A percentile compares a stretch with the other conserved stretches of the same genome.
phyloP scores from a whole-genome alignment of 92 coral and sea anemone species.

The Umimayanthus chanpuru region DNA sequence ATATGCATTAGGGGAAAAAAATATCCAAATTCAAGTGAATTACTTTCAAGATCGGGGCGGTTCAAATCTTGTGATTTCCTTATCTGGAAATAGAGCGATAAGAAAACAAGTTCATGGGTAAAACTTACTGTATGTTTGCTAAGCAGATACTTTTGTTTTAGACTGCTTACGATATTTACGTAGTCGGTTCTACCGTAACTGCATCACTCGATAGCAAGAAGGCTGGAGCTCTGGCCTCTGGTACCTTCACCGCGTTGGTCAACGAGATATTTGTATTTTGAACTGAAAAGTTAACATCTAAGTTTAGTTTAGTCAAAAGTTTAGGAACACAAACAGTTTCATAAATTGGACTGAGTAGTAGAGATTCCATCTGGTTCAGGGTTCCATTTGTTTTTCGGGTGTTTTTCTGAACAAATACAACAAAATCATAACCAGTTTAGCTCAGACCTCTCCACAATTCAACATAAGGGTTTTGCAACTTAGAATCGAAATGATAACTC shows the following conservation, averaged over 20 bases:
- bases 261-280: too few relatives aligned
- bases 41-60: neutral
- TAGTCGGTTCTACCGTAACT: neutral
- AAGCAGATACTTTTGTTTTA: neutral
- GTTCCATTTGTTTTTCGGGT: neutral
- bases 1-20: neutral
- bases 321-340: neutral
- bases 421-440: neutral
- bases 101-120: neutral
- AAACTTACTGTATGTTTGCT: neutral
- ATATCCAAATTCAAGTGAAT: neutral
- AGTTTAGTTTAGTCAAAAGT: neutral
- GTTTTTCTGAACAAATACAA: neutral
- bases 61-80: neutral
- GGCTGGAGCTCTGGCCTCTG: too few relatives aligned
- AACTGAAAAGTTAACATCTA: neutral
- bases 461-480: neutral
- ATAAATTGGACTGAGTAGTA: neutral
- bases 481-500: neutral
- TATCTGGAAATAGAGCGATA: constrained; percentile 9
- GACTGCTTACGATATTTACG: neutral
- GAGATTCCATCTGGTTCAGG: neutral
- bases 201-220: neutral
- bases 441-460: too few relatives aligned
- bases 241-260: too few relatives aligned